A percentile compares a stretch with the other conserved stretches of the same genome.
These are phyloP conservation scores for Mylabris phalerata DNA, from an alignment of 1,140 invertebrate species.

Conservation along the genomic window DNA sequence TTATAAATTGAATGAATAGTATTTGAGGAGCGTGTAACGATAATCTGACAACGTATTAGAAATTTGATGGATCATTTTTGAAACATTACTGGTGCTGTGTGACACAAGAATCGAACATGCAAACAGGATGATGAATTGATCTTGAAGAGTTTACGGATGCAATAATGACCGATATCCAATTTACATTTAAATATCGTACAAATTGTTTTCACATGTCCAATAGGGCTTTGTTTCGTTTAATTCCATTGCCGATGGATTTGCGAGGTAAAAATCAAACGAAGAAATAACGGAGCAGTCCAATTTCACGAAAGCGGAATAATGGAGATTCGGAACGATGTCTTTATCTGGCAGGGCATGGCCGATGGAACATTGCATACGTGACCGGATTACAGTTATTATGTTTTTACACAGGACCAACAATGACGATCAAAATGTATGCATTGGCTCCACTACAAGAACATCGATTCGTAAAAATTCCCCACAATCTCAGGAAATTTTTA, in stretches of 20 bases:
- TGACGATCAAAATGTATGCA: no score
- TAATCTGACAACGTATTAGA: conserved; percentile 5
- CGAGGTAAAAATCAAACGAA: no score
- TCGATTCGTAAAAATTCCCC: no score
- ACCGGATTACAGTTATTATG: conserved; percentile 18
- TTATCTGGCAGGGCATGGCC: conserved; percentile 23
- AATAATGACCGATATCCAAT: no score
- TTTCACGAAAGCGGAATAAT: conserved; percentile 29
- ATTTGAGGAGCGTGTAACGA: conserved; percentile 10
- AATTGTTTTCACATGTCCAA: background rate
- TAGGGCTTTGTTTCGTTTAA: no score
- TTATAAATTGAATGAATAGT: conserved; percentile 7
- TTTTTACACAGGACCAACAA: background rate
- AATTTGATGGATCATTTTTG: conserved; percentile 8
- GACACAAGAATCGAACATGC: conserved; percentile 9
- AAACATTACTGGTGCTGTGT: conserved; percentile 4
- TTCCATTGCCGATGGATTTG: no score
- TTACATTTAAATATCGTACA: no score
- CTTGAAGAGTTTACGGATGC: no score
- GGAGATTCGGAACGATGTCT: conserved; percentile 27
- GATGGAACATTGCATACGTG: conserved; percentile 29
- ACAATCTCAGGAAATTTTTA: no score
- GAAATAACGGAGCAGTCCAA: conserved; percentile 17
- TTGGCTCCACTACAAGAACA: no score
- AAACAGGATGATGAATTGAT: conserved; percentile 10